Conservation (phyloP, 2,113 vertebrate species). For the Macroglossus sobrinus region DNA sequence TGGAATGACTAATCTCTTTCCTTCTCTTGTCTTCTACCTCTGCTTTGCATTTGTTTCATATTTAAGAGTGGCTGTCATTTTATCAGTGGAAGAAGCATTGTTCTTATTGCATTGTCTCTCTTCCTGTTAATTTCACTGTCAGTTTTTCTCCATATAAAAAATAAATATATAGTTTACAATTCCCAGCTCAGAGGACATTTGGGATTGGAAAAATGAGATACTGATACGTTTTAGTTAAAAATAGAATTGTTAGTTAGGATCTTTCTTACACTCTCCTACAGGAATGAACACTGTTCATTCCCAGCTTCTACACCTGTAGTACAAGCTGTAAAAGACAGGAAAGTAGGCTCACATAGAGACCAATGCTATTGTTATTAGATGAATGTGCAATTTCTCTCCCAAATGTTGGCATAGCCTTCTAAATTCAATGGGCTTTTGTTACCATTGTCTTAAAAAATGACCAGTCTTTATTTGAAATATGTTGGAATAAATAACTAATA, state of each 20-base stretch:
- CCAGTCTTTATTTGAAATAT: background rate
- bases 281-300: background rate
- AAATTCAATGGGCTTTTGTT: background rate
- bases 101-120: background rate
- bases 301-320: background rate
- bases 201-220: constrained; percentile 4
- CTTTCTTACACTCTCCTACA: background rate
- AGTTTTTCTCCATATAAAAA: constrained; percentile 29
- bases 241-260: background rate
- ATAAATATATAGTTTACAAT: background rate
- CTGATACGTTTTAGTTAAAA: constrained; percentile 23
- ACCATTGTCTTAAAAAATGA: background rate
- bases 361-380: background rate
- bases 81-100: background rate
- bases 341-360: background rate
- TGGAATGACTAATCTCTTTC: background rate
- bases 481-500: background rate
- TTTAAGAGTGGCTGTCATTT: background rate
- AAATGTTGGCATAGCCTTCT: background rate
- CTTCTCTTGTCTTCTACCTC: background rate
- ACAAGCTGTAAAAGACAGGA: background rate
- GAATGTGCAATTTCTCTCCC: background rate
- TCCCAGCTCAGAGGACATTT: background rate
- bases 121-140: constrained; percentile 7
- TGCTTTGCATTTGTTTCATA: background rate